Evolutionary conservation across 2,888 invertebrate genomes (phyloP).

Genomic region (Rosalia funebris): DNA sequence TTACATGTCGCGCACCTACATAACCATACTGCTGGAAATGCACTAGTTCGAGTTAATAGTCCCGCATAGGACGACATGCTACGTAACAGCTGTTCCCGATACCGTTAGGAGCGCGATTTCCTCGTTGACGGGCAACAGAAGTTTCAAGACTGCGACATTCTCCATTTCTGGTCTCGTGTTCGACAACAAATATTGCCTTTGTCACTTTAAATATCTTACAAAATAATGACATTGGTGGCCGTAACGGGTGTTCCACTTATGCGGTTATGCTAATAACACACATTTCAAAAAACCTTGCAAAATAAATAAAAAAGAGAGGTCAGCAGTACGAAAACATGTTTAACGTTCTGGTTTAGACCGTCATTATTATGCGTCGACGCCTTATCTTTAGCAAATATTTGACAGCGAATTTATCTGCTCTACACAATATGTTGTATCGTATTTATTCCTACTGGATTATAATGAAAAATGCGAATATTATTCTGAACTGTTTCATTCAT

Average conservation of each 20-base stretch:
- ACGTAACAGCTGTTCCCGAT: conserved; percentile 34
- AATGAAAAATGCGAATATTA: no score
- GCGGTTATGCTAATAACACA: conserved; percentile 4
- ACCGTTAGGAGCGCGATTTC: conserved; percentile 23
- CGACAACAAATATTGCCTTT: conserved; percentile 5
- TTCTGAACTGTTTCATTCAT: no score
- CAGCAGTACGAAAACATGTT: background rate
- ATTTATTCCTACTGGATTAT: no score
- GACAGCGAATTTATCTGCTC: background rate
- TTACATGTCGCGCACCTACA: background rate
- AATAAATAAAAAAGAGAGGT: background rate
- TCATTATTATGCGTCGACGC: no score
- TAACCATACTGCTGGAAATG: conserved; percentile 19
- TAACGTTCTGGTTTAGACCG: background rate
- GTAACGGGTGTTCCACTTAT: conserved; percentile 4
- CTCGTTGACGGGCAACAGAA: conserved; percentile 15
- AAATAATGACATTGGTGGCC: conserved; percentile 1
- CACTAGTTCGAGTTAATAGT: conserved; percentile 28
- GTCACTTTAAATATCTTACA: background rate
- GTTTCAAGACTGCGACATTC: conserved; percentile 9
- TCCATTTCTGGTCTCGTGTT: background rate
- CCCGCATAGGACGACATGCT: conserved; percentile 16
- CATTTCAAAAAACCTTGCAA: background rate
- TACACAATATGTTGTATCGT: background rate
- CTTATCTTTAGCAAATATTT: no score